Conservation (phyloP, 2,888 invertebrate genomes). For the Tenodera sinensis region DNA sequence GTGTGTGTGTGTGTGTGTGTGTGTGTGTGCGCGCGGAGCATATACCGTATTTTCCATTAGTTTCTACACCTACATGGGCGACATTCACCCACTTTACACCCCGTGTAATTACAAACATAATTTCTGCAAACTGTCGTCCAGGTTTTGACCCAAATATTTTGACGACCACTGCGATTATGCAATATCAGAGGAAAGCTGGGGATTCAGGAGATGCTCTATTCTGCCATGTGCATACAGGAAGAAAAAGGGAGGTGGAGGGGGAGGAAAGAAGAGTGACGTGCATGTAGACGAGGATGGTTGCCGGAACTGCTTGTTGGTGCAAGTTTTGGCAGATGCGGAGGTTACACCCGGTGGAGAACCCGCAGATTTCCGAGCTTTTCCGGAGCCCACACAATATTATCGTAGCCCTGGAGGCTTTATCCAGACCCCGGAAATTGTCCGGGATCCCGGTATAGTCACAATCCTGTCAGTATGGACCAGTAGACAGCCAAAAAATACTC, state of each 20-base stretch:
- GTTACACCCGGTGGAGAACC: background rate
- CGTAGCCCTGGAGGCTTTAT: background rate
- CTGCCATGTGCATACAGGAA: background rate
- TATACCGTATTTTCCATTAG: too few relatives aligned
- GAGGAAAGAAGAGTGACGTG: background rate
- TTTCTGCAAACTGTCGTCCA: too few relatives aligned
- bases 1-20: too few relatives aligned
- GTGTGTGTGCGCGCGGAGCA: too few relatives aligned
- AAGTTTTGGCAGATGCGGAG: background rate
- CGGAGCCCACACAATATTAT: background rate
- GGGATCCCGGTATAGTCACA: background rate
- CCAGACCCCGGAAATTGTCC: background rate
- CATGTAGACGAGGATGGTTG: background rate
- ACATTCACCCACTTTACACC: too few relatives aligned
- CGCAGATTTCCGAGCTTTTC: background rate
- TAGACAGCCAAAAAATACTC: background rate
- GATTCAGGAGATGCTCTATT: too few relatives aligned
- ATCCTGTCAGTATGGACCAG: background rate
- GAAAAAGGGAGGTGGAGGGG: background rate
- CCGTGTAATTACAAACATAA: too few relatives aligned
- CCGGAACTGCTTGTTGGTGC: background rate
- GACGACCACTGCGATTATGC: too few relatives aligned
- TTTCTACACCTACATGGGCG: too few relatives aligned
- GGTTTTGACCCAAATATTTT: too few relatives aligned
- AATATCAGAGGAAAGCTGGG: too few relatives aligned